Evolutionary conservation across 1,140 invertebrate species (phyloP).

Genomic region (Drosophila quadrilineata): DNA sequence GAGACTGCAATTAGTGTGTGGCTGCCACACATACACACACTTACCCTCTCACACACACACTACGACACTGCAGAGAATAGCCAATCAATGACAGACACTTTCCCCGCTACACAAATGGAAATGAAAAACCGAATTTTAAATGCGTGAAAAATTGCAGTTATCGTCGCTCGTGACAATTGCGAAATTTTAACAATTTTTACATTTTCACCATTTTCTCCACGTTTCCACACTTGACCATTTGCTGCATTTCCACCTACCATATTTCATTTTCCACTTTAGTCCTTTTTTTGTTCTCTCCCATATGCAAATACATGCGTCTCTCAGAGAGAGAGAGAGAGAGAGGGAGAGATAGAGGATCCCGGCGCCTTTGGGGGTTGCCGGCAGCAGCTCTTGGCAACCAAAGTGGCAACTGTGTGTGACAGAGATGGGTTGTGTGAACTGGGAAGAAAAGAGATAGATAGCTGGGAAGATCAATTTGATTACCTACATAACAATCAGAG

Average conservation of each 20-base stretch:
- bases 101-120: neutral
- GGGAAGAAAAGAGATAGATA: neutral
- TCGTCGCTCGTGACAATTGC: constrained; percentile 9
- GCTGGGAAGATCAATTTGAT: constrained; percentile 27
- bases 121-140: neutral
- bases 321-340: too few species aligned
- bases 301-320: too few species aligned
- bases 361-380: too few species aligned
- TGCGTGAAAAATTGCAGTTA: constrained; percentile 8
- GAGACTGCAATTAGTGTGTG: constrained; percentile 26
- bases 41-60: too few species aligned
- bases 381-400: too few species aligned
- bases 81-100: neutral
- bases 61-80: too few species aligned
- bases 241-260: too few species aligned
- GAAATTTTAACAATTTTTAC: constrained; percentile 9
- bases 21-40: neutral
- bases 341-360: too few species aligned
- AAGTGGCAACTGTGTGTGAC: too few species aligned
- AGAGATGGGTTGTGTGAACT: neutral
- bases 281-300: too few species aligned
- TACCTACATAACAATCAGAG: constrained; percentile 26
- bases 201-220: neutral
- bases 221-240: neutral
- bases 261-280: too few species aligned